Evolutionary conservation across 2,113 vertebrate genomes (phyloP).

Genomic region (Cervus canadensis): DNA sequence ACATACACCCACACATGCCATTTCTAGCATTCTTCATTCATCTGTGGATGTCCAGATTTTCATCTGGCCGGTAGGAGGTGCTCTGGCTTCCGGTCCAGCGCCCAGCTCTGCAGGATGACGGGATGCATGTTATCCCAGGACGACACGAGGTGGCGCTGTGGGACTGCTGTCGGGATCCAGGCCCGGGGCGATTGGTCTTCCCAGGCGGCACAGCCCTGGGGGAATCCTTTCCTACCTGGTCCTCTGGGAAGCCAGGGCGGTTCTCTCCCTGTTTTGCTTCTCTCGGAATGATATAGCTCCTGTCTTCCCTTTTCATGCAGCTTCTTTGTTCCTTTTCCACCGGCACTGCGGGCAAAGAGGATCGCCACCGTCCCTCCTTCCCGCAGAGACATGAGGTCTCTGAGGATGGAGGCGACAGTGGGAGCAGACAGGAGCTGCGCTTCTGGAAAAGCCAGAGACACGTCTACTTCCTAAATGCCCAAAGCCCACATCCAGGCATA

Average conservation of each 20-base stretch:
- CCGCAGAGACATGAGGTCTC: neutral
- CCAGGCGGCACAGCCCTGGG: rapidly evolving
- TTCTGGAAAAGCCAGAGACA: neutral
- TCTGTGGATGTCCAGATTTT: neutral
- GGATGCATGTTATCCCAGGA: rapidly evolving
- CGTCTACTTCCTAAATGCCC: neutral
- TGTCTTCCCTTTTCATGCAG: neutral
- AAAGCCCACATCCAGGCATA: neutral
- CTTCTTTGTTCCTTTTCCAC: neutral
- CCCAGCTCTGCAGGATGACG: rapidly evolving
- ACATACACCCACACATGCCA: neutral
- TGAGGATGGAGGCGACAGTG: neutral
- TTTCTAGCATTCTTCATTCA: neutral
- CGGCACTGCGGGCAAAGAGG: rapidly evolving
- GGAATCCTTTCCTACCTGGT: neutral
- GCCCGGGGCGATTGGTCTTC: rapidly evolving
- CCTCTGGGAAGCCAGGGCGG: neutral
- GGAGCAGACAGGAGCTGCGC: neutral
- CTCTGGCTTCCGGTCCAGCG: neutral
- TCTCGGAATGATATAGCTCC: rapidly evolving
- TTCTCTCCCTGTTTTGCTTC: rapidly evolving
- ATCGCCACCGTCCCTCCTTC: neutral
- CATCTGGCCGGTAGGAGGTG: neutral
- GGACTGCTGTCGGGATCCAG: neutral
- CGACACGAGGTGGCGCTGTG: constrained; percentile 44